phyloP scores from a whole-genome alignment of 2,113 vertebrate species.

The Carlito syrichta region DNA sequence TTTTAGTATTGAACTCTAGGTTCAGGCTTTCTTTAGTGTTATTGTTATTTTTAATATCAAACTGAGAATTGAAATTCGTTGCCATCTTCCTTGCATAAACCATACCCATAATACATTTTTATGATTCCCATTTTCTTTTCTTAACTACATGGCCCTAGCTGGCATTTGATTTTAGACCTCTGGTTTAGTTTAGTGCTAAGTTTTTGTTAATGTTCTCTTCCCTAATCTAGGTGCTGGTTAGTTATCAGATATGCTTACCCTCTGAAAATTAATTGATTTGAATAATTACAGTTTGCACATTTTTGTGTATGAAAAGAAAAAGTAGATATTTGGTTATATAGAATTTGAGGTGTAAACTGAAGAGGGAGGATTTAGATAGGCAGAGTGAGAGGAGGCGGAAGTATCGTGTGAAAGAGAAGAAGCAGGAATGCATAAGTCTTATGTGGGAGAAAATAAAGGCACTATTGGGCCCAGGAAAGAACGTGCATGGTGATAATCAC shows the following conservation, averaged over 20 bases:
- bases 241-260: neutral
- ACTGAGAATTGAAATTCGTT: neutral
- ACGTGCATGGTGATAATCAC: neutral
- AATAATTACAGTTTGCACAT: neutral
- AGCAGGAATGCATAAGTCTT: rapidly evolving
- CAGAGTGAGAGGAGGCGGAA: neutral
- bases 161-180: neutral
- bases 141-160: neutral
- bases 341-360: neutral
- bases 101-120: neutral
- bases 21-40: neutral
- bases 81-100: neutral
- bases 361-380: neutral
- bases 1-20: neutral
- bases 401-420: neutral
- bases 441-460: neutral
- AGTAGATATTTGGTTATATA: neutral
- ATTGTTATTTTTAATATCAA: neutral
- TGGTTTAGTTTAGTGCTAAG: neutral
- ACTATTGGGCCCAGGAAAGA: neutral
- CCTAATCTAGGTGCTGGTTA: neutral
- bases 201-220: neutral
- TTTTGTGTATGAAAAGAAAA: neutral
- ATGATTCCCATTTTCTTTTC: neutral
- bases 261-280: neutral